Percentiles rank a stretch among this genome's conserved stretches.
These are phyloP conservation scores for Dufourea novaeangliae DNA, from an alignment of 1,140 invertebrate genomes.

Conservation along the genomic window DNA sequence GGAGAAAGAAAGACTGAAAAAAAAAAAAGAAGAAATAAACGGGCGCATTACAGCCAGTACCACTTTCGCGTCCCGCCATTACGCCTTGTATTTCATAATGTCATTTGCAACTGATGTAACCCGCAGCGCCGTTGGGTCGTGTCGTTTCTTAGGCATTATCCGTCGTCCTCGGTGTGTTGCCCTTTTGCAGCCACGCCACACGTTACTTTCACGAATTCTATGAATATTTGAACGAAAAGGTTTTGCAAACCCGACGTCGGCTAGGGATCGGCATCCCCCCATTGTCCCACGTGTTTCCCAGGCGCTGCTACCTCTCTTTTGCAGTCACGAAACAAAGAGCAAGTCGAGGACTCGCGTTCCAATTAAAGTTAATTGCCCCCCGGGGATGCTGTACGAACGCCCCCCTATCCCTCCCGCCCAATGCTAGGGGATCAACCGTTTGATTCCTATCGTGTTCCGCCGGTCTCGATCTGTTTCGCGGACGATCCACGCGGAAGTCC, in stretches of 20 bases:
- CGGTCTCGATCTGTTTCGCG: background rate
- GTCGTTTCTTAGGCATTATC: slow-evolving; percentile 61
- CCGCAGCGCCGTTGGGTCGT: no score
- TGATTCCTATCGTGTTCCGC: background rate
- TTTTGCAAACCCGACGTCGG: slow-evolving; percentile 41
- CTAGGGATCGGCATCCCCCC: slow-evolving; percentile 20
- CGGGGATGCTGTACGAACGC: background rate
- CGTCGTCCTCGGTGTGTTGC: slow-evolving; percentile 61
- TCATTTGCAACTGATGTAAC: slow-evolving; percentile 72
- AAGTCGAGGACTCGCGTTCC: slow-evolving; percentile 13
- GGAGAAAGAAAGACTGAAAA: no score
- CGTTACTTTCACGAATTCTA: slow-evolving; percentile 67
- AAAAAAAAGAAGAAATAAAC: no score
- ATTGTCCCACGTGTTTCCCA: slow-evolving; percentile 39
- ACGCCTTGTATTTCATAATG: slow-evolving; percentile 71
- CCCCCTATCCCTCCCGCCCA: background rate
- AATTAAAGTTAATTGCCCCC: slow-evolving; percentile 27
- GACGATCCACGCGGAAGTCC: background rate
- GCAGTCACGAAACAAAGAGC: slow-evolving; percentile 5
- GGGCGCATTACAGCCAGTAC: slow-evolving; percentile 46
- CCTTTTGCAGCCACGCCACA: slow-evolving; percentile 57
- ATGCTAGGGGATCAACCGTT: background rate
- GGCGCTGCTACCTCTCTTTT: slow-evolving; percentile 12
- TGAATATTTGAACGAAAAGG: slow-evolving; percentile 67
- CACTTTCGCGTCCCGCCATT: slow-evolving; percentile 64